Base-by-base conservation (phyloP, 2,797 vertebrate species). In the Percopsis omiscomaycus region DNA sequence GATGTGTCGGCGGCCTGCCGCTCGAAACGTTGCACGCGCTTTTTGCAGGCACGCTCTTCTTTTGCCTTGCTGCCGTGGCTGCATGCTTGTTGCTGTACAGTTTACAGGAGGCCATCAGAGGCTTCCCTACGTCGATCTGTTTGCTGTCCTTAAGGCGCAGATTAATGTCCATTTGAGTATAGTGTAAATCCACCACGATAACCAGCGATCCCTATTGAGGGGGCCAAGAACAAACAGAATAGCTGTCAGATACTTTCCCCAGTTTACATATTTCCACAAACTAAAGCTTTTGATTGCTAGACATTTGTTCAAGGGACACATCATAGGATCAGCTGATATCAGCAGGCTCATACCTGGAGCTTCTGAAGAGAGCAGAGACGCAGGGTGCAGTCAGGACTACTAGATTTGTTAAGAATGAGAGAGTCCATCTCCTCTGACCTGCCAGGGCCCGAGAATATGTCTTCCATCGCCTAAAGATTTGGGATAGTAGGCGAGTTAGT, bases 281-380 rank as follows among this genome's bases (percentile, higher is more conserved):
- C 5, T n/a, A 5, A 30, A 55, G 29, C 5, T 30, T 32, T 32
- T 0, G 37, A n/a, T 32, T 14, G 29, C 6, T 32, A 6, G 52
- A 27, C 9, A 22, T 52, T 52, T 22, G 8, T 51, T 42, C 3
- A 15, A 4, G 53, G 14, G 59, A 54, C 0, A 51, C 3, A 2
- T 61, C 0, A 54, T 3, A n/a, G 9, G 11, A 32, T 52, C 14
- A 68, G 3, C 72, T 52, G 8, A 56, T 4, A 45, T 70, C 4
- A 59, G 0, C 11, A 10, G 68, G 14, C 14, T 61, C 72, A 42
- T 89, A 96, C 95, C 93, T 91, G 86, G 3, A 94, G 91, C 69
- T 88, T 95, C 78, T 96, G 95, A 52, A 96, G 92, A 66, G 86
- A 89, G 14, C 90, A 92, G 44, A 96, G 90, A 67, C 91, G 88